These are phyloP conservation scores for Tinamus guttatus DNA, from an alignment of 2,113 vertebrate species.

Conservation along the genomic window DNA sequence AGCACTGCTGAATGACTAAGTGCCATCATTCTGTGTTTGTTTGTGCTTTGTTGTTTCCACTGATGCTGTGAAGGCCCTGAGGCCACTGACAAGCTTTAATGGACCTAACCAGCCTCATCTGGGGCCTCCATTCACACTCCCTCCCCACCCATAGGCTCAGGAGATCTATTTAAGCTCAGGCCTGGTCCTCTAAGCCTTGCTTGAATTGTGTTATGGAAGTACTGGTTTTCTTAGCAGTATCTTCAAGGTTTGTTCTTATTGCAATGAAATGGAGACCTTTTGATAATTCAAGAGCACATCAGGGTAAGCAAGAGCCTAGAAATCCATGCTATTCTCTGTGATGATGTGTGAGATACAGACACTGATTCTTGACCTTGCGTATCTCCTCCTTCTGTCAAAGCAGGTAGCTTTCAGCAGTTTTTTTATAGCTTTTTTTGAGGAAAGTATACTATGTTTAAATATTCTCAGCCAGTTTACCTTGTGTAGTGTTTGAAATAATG, in stretches of 20 bases:
- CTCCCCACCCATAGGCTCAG: neutral
- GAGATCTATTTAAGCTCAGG: neutral
- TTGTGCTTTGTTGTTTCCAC: neutral
- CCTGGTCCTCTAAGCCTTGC: fast-evolving
- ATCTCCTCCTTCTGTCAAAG: neutral
- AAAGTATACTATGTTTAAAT: neutral
- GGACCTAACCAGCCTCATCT: neutral
- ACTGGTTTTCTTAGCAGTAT: neutral
- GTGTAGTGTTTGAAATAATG: neutral
- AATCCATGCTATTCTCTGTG: neutral
- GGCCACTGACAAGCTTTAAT: neutral
- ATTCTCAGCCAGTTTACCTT: neutral
- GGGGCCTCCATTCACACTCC: neutral
- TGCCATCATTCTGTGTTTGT: neutral
- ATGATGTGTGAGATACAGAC: neutral
- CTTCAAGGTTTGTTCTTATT: neutral
- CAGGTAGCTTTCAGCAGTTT: neutral
- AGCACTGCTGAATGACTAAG: neutral
- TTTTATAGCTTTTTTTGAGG: neutral
- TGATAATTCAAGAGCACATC: neutral
- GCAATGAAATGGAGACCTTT: neutral
- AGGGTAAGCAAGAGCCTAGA: neutral
- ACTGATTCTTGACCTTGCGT: no score
- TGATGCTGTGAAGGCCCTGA: neutral
- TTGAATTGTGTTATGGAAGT: fast-evolving